phyloP scores from a whole-genome alignment of 2,113 vertebrate genomes.

The Rhagologus leucostigma region DNA sequence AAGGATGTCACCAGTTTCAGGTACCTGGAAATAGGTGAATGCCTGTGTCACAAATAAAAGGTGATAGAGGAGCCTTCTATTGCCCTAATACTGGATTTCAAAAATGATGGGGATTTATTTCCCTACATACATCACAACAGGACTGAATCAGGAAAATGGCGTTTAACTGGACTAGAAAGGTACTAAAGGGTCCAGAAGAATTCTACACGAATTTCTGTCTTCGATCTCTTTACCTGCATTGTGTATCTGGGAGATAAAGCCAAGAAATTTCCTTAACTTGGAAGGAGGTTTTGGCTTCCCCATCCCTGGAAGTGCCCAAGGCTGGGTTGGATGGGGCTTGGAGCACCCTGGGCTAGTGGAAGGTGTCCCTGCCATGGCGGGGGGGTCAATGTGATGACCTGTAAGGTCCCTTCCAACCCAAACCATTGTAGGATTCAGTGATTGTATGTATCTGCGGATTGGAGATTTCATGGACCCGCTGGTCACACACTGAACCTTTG shows the following conservation, averaged over 20 bases:
- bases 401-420: not conserved
- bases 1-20: not conserved
- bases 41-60: not conserved
- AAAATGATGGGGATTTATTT: not conserved
- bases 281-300: not conserved
- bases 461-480: rapidly evolving
- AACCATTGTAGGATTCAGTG: not conserved
- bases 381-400: not conserved
- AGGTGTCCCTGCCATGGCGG: not conserved
- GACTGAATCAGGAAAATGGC: not conserved
- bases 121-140: not conserved
- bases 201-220: not conserved
- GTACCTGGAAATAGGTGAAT: not conserved
- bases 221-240: not conserved
- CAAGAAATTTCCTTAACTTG: not conserved
- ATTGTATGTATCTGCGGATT: rapidly evolving
- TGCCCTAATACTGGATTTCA: not conserved
- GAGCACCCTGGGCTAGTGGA: not conserved
- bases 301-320: not conserved
- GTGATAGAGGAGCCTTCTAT: not conserved
- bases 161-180: not conserved
- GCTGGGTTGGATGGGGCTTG: rapidly evolving
- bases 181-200: not conserved
- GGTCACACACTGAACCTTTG: not conserved
- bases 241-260: not conserved